Conservation (phyloP, 2,888 invertebrate species). For the Stenurella melanura region DNA sequence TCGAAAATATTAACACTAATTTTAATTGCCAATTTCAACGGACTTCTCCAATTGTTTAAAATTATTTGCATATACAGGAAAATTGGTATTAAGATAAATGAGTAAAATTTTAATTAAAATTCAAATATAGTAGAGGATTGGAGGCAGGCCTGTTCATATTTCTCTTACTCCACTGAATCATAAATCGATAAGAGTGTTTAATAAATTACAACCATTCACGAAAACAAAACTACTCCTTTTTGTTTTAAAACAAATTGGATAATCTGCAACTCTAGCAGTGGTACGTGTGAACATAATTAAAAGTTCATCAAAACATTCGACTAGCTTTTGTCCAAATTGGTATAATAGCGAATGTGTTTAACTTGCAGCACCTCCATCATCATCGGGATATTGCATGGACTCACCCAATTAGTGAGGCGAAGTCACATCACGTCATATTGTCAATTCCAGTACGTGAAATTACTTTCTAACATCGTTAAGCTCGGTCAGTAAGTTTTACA, state of each 20-base stretch:
- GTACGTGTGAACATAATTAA: not conserved
- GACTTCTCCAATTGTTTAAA: not conserved
- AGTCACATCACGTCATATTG: conserved; percentile 6
- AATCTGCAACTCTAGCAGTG: not conserved
- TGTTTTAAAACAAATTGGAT: not conserved
- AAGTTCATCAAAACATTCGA: not conserved
- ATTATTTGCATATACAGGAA: not conserved
- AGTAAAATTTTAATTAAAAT: not conserved
- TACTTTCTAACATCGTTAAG: conserved; percentile 28
- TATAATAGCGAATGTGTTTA: not conserved
- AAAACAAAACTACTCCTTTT: not conserved
- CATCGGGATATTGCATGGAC: not conserved
- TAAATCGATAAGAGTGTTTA: not conserved
- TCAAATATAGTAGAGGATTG: not conserved
- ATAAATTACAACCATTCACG: not conserved
- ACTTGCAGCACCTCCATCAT: not conserved
- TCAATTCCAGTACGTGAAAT: conserved; percentile 31
- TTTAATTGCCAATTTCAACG: not conserved
- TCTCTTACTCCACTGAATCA: not conserved
- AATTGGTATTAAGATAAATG: not conserved
- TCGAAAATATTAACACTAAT: not conserved
- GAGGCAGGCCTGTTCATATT: not conserved
- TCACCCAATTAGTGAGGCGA: conserved; percentile 8
- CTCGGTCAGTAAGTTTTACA: conserved; percentile 19
- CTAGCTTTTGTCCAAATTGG: not conserved